Conservation (phyloP, 1,140 invertebrate species). For the Leptinotarsa undecemlineata region DNA sequence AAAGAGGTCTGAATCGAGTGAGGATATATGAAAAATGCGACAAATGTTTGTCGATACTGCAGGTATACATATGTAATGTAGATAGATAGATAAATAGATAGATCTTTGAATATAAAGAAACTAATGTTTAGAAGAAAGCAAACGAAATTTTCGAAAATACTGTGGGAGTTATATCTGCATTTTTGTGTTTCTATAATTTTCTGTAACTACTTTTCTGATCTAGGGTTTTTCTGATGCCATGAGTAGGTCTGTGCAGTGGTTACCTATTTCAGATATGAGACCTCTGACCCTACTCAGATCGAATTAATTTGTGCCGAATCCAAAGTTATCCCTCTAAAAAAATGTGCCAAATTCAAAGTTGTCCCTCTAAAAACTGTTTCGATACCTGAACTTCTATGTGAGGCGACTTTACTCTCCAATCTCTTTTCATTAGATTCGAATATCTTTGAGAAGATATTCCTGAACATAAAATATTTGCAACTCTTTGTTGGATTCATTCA, state of each 20-base stretch:
- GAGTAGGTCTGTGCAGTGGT: constrained; percentile 42
- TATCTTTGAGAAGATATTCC: neutral
- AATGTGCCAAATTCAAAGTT: too few species aligned
- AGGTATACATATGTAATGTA: neutral
- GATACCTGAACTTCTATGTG: neutral
- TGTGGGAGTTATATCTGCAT: too few species aligned
- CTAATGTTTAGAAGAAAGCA: too few species aligned
- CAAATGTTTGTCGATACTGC: constrained; percentile 36
- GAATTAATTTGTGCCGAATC: too few species aligned
- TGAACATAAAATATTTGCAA: constrained; percentile 17
- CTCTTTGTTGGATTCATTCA: constrained; percentile 10
- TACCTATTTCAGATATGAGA: constrained; percentile 1
- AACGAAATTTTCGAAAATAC: too few species aligned
- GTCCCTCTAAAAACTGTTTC: too few species aligned
- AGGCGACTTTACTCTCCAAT: neutral
- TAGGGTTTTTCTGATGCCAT: constrained; percentile 49
- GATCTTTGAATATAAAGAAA: too few species aligned
- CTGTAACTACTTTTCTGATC: constrained; percentile 22
- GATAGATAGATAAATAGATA: too few species aligned
- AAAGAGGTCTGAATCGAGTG: constrained; percentile 36
- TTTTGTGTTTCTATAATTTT: too few species aligned
- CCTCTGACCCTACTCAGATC: too few species aligned
- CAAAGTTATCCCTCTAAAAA: too few species aligned
- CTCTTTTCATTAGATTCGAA: neutral
- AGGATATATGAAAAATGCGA: constrained; percentile 46